A percentile compares a stretch with the other conserved stretches of the same genome.
These are phyloP conservation scores for Poecilobothrus nobilitatus DNA, from an alignment of 2,888 invertebrate species.

Conservation along the genomic window DNA sequence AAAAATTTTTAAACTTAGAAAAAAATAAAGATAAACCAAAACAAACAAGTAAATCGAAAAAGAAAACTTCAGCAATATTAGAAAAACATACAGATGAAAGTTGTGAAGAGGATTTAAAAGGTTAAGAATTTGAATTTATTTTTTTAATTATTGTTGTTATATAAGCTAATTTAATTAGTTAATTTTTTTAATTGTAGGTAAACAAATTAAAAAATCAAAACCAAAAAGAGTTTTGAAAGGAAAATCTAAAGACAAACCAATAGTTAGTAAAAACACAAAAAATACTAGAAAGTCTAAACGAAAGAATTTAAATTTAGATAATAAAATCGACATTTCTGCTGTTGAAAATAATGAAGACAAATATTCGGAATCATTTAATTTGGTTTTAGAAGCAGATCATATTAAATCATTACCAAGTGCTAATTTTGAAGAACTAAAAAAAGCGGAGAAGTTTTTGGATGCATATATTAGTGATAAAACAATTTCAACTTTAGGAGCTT, in stretches of 20 bases:
- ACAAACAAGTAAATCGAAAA: background rate
- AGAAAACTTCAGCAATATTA: slow-evolving; percentile 7
- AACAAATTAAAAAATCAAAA: slow-evolving; percentile 11
- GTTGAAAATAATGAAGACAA: slow-evolving; percentile 18
- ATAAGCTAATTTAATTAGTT: background rate
- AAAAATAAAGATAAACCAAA: slow-evolving; percentile 9
- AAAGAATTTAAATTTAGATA: slow-evolving; percentile 17
- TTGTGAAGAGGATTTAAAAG: slow-evolving; percentile 21
- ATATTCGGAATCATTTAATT: slow-evolving; percentile 31
- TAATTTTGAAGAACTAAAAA: slow-evolving; percentile 41
- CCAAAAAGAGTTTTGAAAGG: background rate
- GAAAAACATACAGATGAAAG: slow-evolving; percentile 13
- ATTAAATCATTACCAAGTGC: slow-evolving; percentile 36
- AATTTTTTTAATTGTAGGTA: background rate
- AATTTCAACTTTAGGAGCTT: background rate
- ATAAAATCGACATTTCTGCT: background rate
- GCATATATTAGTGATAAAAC: slow-evolving; percentile 39
- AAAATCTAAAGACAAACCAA: slow-evolving; percentile 13
- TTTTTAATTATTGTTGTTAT: background rate
- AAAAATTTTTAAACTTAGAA: background rate
- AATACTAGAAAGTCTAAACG: background rate
- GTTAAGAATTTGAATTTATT: slow-evolving; percentile 21
- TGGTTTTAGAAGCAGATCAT: slow-evolving; percentile 34
- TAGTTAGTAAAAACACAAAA: background rate
- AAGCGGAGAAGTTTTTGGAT: slow-evolving; percentile 42